Evolutionary conservation across 2,797 vertebrate genomes (phyloP).

Genomic region (Hafferia zeledoni): DNA sequence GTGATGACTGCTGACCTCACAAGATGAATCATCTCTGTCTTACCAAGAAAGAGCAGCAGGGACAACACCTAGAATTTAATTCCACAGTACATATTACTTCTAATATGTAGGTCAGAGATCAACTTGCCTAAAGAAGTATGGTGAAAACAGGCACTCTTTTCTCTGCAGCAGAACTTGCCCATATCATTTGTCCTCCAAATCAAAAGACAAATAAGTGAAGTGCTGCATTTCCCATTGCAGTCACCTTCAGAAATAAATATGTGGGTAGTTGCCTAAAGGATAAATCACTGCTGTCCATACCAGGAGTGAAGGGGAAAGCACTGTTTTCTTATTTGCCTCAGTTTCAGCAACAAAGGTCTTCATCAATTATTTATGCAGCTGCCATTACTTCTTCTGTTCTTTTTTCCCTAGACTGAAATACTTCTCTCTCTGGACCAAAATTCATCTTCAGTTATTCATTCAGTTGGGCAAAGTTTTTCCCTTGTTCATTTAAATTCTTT

Average conservation of each 20-base stretch:
- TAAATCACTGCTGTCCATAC: not conserved
- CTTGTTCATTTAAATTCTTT: not conserved
- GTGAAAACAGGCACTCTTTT: not conserved
- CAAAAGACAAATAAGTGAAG: not conserved
- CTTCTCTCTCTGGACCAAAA: not conserved
- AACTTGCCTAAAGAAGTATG: not conserved
- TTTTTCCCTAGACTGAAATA: not conserved
- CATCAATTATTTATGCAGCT: slow-evolving; percentile 26
- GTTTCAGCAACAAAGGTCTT: not conserved
- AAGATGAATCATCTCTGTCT: not conserved
- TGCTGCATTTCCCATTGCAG: not conserved
- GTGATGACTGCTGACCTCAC: not conserved
- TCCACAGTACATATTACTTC: not conserved
- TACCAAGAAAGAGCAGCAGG: not conserved
- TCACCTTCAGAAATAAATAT: not conserved
- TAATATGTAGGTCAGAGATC: not conserved
- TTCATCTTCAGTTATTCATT: slow-evolving; percentile 22
- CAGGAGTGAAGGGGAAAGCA: not conserved
- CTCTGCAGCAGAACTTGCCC: not conserved
- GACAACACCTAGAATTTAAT: not conserved
- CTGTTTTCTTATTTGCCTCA: not conserved
- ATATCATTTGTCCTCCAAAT: not conserved
- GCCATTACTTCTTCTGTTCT: not conserved
- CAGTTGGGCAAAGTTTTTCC: not conserved
- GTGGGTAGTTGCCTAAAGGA: not conserved